Evolutionary conservation across 1,140 invertebrate genomes (phyloP).

Genomic region (Oryctes rhinoceros): DNA sequence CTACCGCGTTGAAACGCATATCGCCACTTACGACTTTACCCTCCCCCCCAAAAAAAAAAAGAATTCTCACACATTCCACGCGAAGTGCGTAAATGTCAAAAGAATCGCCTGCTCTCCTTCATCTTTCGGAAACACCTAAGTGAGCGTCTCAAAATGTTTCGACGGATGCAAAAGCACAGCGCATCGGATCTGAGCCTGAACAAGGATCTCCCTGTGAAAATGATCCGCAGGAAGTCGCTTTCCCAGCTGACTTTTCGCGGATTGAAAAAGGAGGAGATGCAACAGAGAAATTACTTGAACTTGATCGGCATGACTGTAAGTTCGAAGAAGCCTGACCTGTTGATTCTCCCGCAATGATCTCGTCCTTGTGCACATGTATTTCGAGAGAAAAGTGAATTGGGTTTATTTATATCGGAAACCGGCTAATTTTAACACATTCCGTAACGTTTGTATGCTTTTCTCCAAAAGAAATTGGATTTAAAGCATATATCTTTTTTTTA

Average conservation of each 20-base stretch:
- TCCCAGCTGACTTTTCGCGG: slow-evolving; percentile 26
- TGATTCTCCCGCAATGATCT: too few species aligned
- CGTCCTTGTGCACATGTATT: background rate
- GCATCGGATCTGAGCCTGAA: slow-evolving; percentile 27
- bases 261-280: slow-evolving; percentile 30
- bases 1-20: background rate
- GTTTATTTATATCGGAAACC: background rate
- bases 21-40: background rate
- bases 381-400: background rate
- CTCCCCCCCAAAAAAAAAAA: too few species aligned
- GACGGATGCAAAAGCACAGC: slow-evolving; percentile 15
- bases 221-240: slow-evolving; percentile 4
- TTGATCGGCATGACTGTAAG: slow-evolving; percentile 37
- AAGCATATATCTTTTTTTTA: too few species aligned
- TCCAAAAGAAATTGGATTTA: background rate
- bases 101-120: background rate
- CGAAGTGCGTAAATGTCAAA: background rate
- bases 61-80: background rate
- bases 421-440: background rate
- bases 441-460: background rate
- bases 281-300: slow-evolving; percentile 28
- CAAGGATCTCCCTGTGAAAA: background rate
- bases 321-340: background rate
- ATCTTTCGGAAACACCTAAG: background rate
- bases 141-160: background rate